Percentiles rank a stretch among this genome's conserved stretches.
These are phyloP conservation scores for Cyclargus thomasi DNA, from an alignment of 1,140 invertebrate species.

Conservation along the genomic window DNA sequence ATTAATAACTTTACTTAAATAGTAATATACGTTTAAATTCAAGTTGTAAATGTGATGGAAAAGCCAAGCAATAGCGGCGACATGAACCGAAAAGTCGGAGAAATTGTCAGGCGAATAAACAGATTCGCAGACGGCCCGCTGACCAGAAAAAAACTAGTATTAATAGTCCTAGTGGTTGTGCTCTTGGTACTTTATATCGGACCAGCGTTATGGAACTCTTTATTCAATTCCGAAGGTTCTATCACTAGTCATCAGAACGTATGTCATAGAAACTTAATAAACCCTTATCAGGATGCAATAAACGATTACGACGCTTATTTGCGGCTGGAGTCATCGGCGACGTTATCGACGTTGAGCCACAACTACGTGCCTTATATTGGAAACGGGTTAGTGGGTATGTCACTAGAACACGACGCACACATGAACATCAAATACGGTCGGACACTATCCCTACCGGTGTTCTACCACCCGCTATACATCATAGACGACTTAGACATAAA, in stretches of 20 bases:
- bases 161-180: constrained; percentile 77
- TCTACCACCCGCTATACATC: constrained; percentile 84
- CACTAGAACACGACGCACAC: constrained; percentile 78
- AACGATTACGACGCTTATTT: constrained; percentile 82
- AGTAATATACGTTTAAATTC: neutral
- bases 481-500: constrained; percentile 75
- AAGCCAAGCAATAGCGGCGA: constrained; percentile 45
- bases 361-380: constrained; percentile 85
- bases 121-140: constrained; percentile 78
- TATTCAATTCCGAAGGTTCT: constrained; percentile 70
- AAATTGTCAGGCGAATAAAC: constrained; percentile 73
- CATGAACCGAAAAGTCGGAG: constrained; percentile 60
- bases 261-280: constrained; percentile 80
- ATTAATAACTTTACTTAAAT: neutral
- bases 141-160: constrained; percentile 80
- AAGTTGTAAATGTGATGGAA: constrained; percentile 44
- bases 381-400: constrained; percentile 84
- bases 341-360: constrained; percentile 69
- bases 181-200: constrained; percentile 80
- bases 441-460: constrained; percentile 81
- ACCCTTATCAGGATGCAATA: constrained; percentile 76
- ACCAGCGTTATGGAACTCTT: constrained; percentile 78
- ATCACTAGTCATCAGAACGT: constrained; percentile 74
- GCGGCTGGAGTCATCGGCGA: constrained; percentile 75
- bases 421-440: constrained; percentile 83